Evolutionary conservation across 53 echinoderm and acorn worm genomes (phyloP).

Genomic region (Hippasteria phrygiana): DNA sequence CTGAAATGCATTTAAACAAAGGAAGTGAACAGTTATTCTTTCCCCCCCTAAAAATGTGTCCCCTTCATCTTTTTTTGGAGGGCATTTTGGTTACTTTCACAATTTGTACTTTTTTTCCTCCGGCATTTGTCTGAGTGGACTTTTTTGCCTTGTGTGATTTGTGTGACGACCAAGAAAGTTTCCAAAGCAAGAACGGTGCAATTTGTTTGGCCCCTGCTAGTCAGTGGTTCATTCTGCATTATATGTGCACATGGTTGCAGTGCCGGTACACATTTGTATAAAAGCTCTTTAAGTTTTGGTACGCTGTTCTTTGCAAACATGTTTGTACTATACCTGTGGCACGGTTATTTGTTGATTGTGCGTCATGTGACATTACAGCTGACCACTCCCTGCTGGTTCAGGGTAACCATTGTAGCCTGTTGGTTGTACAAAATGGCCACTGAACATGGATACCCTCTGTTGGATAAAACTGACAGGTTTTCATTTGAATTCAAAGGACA

Average conservation of each 20-base stretch:
- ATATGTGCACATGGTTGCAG: neutral
- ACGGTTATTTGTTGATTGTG: slow-evolving; percentile 22
- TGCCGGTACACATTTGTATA: neutral
- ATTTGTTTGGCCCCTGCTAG: slow-evolving; percentile 34
- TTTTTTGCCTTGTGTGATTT: slow-evolving; percentile 11
- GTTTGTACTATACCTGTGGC: slow-evolving; percentile 5
- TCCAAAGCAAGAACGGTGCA: slow-evolving; percentile 26
- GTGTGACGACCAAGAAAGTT: slow-evolving; percentile 10
- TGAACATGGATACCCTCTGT: slow-evolving; percentile 13
- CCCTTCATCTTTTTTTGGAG: too few relatives aligned
- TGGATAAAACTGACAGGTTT: neutral
- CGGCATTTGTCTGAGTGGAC: neutral
- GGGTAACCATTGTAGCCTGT: slow-evolving; percentile 33
- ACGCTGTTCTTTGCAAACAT: slow-evolving; percentile 14
- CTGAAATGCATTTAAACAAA: too few relatives aligned
- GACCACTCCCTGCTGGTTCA: slow-evolving; percentile 62
- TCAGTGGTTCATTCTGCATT: slow-evolving; percentile 22
- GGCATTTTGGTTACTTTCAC: too few relatives aligned
- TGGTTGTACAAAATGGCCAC: slow-evolving; percentile 50
- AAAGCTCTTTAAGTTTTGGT: slow-evolving; percentile 10
- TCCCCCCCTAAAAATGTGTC: too few relatives aligned
- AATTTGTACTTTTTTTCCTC: too few relatives aligned
- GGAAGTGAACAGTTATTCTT: too few relatives aligned
- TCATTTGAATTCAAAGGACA: neutral
- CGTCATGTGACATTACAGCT: slow-evolving; percentile 31